Base-by-base conservation (phyloP, 2,797 vertebrate genomes). In the Benthosema pterotum region DNA sequence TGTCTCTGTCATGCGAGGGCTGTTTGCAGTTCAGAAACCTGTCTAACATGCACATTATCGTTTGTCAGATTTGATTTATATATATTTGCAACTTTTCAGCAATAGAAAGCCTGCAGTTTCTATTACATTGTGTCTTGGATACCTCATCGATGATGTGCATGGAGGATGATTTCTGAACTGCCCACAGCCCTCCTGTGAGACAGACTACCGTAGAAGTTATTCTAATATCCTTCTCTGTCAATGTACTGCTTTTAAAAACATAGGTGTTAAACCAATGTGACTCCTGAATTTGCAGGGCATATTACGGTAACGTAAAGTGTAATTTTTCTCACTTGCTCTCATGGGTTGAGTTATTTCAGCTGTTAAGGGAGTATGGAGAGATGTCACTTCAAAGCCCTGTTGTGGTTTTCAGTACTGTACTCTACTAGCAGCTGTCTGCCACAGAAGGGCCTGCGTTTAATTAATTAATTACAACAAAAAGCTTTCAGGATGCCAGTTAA, bases 391-490 rank as follows among this genome's bases (percentile, higher is more conserved):
- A 17, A 17, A 22, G 5, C 13, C 28, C 58, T 50, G 49, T 1
- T 61, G 61, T 53, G 65, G 77, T 62, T 60, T 55, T 25, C 1
- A n/a, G 19, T 69, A 65, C 75, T 78, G 75, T 70, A 80, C 54
- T 18, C 57, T 18, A 42, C 1, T 70, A 83, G 68, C 71, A 71
- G 42, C 58, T 66, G 25, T 63, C 54, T 52, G 51, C 52, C 57
- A 16, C 16, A 43, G 11, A 13, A 1, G 11, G 65, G 51, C 59
- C 3, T 28, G 17, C 15, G 19, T 22, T 22, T 61, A 47, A 72
- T 58, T 62, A 49, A 52, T 45, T 50, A 66, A 64, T 74, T 68
- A 43, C 11, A n/a, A 38, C 8, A 4, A 74, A 70, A 53, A 12
- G 18, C 14, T 5, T 22, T 16, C 11, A 51, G 16, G n/a, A 52